A percentile compares a stretch with the other conserved stretches of the same genome.
Conservation (phyloP, 2,888 invertebrate species). For the Calameuta idolon region DNA sequence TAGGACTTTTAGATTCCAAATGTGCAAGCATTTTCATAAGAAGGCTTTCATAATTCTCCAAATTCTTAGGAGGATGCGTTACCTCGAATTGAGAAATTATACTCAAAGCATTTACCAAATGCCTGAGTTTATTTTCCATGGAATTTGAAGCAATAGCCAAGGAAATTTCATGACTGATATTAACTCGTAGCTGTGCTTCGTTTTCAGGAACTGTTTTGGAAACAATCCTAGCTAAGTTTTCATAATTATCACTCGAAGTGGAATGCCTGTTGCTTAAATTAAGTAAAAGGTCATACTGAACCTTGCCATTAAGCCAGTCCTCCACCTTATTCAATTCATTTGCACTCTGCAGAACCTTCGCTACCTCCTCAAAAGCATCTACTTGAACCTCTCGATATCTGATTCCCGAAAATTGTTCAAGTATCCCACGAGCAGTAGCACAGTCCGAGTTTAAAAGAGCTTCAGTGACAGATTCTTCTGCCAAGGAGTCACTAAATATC, state of each 20-base stretch:
- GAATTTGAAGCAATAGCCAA: constrained; percentile 41
- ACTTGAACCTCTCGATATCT: constrained; percentile 46
- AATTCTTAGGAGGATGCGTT: constrained; percentile 25
- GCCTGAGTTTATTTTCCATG: constrained; percentile 38
- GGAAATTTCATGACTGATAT: constrained; percentile 48
- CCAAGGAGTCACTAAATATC: constrained; percentile 42
- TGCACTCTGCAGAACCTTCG: constrained; percentile 23
- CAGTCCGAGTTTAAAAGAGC: constrained; percentile 42
- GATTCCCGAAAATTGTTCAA: constrained; percentile 44
- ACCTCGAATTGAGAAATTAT: constrained; percentile 47
- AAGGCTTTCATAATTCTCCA: constrained; percentile 23
- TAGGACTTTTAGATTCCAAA: constrained; percentile 42
- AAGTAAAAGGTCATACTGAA: constrained; percentile 38
- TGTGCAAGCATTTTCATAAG: constrained; percentile 42
- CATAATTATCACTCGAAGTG: constrained; percentile 35
- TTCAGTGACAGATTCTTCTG: constrained; percentile 47
- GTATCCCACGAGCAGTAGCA: constrained; percentile 35
- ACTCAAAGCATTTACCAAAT: constrained; percentile 46
- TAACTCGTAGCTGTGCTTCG: constrained; percentile 33
- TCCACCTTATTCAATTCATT: constrained; percentile 31
- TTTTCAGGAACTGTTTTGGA: constrained; percentile 24
- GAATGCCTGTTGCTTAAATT: constrained; percentile 33
- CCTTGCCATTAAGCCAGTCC: constrained; percentile 42
- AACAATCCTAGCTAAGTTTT: constrained; percentile 34
- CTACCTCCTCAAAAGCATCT: constrained; percentile 42